A percentile compares a stretch with the other conserved stretches of the same genome.
Conservation (phyloP, 2,797 vertebrate genomes). For the Danio albolineatus region DNA sequence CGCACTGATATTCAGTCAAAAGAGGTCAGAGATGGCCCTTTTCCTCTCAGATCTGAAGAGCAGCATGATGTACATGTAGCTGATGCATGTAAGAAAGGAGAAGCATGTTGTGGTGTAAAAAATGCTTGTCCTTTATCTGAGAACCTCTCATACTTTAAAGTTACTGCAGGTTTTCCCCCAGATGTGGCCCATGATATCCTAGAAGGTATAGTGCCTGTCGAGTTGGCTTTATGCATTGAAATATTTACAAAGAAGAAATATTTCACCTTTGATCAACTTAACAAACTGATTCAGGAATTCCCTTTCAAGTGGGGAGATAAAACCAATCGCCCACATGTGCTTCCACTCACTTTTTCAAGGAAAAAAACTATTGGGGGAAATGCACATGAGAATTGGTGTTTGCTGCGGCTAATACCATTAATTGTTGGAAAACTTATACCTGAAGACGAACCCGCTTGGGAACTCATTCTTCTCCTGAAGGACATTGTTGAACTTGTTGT, state of each 20-base stretch:
- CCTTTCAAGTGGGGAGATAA: slow-evolving; percentile 26
- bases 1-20: not conserved
- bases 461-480: slow-evolving; percentile 20
- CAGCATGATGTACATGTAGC: not conserved
- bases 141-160: not conserved
- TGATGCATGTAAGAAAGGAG: not conserved
- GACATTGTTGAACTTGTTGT: slow-evolving; percentile 10
- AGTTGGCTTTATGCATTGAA: not conserved
- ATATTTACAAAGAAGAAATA: not conserved
- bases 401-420: slow-evolving; percentile 1
- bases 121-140: not conserved
- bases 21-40: not conserved
- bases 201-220: not conserved
- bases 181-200: not conserved
- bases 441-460: slow-evolving; percentile 24
- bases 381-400: not conserved
- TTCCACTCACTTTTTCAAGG: not conserved
- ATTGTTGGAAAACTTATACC: slow-evolving; percentile 10
- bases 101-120: slow-evolving; percentile 1
- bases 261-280: slow-evolving; percentile 1
- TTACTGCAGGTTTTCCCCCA: not conserved
- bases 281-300: slow-evolving; percentile 5
- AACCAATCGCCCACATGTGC: not conserved
- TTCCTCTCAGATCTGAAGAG: not conserved
- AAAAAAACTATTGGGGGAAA: not conserved